Base-by-base conservation (phyloP, 1,140 invertebrate species). In the Pseudomyrmex dendroicus region DNA sequence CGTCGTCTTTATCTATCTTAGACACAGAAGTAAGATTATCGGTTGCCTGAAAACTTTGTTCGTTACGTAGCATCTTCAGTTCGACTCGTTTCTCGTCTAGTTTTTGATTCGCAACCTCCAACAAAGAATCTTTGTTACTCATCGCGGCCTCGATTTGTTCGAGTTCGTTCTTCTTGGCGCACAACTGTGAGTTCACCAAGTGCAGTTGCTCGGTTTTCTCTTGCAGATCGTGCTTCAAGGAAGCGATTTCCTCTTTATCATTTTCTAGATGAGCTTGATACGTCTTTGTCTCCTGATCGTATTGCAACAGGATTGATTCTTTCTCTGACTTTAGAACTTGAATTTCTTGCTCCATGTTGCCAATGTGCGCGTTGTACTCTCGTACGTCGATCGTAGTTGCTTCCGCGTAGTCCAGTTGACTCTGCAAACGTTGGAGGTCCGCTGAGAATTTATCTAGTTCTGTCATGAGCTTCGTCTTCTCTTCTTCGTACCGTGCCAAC, bases 321-420 rank as follows among this genome's bases (percentile, higher is more conserved):
- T 90, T 91, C 2, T 89, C 89, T 1, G 10, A 56, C 20, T 10
- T 84, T 20, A 89, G 7, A 7, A 56, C 63, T 48, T 87, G 78
- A 8, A 91, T 68, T 83, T 90, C 89, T 91, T 93, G n/a, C 3
- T 91, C 89, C 35, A 95, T 73, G 46, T 92, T 91, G 10, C 89
- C 86, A 82, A 91, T 54, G 10, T 73, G 84, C 12, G 80, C 72
- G 1, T 2, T 57, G 7, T 72, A 85, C 12, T 91, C 87, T 7
- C 89, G 48, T 17, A 87, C 8, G 5, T 73, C 52, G 8, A 17
- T 44, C 8, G 80, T 85, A 2, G 62, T 56, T 8, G 52, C 1
- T 22, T 83, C 88, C 17, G 82, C 73, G 25, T 89, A 86, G 1
- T 78, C 86, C 15, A 93, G 44, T 15, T 83, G 73, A 22, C 77